phyloP scores from a whole-genome alignment of 2,888 invertebrate genomes.

The Latrodectus elegans region DNA sequence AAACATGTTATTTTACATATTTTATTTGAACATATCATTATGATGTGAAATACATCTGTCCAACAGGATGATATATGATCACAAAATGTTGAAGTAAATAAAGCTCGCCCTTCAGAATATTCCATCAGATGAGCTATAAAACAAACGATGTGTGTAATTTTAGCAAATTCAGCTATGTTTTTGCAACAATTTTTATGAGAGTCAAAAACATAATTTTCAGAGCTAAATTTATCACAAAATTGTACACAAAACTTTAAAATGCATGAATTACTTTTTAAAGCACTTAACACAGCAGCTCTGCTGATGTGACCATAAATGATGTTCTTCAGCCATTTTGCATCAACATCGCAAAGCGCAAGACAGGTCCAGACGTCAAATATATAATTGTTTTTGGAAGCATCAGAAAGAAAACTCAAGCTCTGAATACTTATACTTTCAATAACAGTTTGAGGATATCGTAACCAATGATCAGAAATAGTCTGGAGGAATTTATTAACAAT shows the following conservation, averaged over 20 bases:
- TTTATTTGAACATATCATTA: conserved; percentile 39
- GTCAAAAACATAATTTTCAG: neutral
- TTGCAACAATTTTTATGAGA: conserved; percentile 23
- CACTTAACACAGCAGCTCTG: conserved; percentile 32
- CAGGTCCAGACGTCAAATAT: conserved; percentile 40
- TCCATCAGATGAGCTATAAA: conserved; percentile 47
- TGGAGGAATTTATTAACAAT: conserved; percentile 57
- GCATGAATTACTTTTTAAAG: conserved; percentile 24
- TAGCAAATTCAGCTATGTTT: conserved; percentile 20
- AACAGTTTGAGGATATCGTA: conserved; percentile 55
- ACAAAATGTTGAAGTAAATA: neutral
- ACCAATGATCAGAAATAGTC: conserved; percentile 55
- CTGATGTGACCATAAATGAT: conserved; percentile 55
- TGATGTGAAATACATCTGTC: conserved; percentile 20
- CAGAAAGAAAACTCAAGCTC: conserved; percentile 37
- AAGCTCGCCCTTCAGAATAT: conserved; percentile 37
- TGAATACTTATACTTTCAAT: conserved; percentile 52
- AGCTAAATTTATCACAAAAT: conserved; percentile 37
- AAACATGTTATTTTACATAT: conserved; percentile 39
- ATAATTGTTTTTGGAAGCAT: neutral
- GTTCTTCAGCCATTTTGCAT: conserved; percentile 54
- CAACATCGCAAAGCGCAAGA: conserved; percentile 47
- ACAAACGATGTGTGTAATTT: conserved; percentile 49
- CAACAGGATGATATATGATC: conserved; percentile 10
- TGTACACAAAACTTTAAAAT: conserved; percentile 24